phyloP scores from a whole-genome alignment of 2,113 vertebrate genomes.

The Bambusicola thoracicus region DNA sequence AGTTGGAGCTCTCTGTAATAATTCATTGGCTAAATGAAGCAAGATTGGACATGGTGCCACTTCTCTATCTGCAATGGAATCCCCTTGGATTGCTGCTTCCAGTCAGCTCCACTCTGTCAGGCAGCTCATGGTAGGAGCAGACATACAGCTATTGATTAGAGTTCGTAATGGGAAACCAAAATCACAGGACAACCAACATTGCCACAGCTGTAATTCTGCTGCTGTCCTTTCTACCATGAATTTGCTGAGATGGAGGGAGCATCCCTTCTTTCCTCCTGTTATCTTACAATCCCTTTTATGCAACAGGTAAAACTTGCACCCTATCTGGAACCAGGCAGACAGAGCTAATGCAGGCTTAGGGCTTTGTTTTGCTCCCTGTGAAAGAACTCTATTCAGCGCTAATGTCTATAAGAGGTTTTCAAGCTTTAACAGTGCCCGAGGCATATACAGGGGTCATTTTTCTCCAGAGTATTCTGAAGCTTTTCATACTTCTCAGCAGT shows the following conservation, averaged over 20 bases:
- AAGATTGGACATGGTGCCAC: accelerated
- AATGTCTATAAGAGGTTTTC: not conserved
- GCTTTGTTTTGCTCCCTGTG: not conserved
- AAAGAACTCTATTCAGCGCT: not conserved
- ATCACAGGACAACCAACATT: accelerated
- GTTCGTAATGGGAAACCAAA: not conserved
- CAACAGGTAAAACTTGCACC: not conserved
- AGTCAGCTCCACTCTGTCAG: not conserved
- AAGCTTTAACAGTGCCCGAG: not conserved
- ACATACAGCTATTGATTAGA: not conserved
- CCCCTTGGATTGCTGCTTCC: not conserved
- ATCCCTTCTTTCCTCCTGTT: not conserved
- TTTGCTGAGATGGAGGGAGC: not conserved
- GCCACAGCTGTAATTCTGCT: not conserved
- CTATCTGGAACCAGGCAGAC: accelerated
- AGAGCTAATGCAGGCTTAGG: not conserved
- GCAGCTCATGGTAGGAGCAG: not conserved
- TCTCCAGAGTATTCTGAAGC: not conserved
- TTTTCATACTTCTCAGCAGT: not conserved
- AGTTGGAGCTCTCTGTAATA: not conserved
- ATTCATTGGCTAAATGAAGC: not conserved
- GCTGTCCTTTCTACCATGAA: not conserved
- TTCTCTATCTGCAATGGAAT: accelerated
- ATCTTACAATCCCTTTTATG: accelerated
- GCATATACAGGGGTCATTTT: not conserved